Evolutionary conservation across 2,888 invertebrate genomes (phyloP).

Genomic region (Tetragonisca angustula): DNA sequence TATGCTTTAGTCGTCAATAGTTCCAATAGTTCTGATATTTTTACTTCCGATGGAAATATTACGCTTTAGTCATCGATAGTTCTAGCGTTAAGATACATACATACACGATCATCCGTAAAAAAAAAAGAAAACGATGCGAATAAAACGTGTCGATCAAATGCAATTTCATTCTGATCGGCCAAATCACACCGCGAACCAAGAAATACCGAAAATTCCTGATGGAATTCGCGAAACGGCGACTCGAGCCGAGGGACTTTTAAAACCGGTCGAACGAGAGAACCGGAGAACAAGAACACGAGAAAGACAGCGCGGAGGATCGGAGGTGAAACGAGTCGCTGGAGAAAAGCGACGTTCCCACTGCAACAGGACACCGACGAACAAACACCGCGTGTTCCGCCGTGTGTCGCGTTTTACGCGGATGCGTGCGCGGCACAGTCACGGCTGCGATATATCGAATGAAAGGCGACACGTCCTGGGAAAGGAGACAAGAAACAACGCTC

Average conservation of each 20-base stretch:
- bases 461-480: conserved; percentile 66
- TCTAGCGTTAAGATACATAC: no score
- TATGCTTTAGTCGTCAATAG: no score
- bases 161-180: no score
- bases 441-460: conserved; percentile 59
- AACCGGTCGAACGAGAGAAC: conserved; percentile 65
- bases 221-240: neutral
- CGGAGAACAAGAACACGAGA: conserved; percentile 52
- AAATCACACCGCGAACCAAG: no score
- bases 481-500: conserved; percentile 27
- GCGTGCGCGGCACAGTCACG: conserved; percentile 11
- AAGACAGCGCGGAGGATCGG: conserved; percentile 56
- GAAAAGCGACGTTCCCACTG: conserved; percentile 72
- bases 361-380: conserved; percentile 73
- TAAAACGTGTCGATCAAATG: no score
- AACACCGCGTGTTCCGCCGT: conserved; percentile 23
- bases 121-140: no score
- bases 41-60: no score
- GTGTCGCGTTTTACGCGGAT: conserved; percentile 45
- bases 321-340: conserved; percentile 62
- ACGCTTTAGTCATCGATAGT: no score
- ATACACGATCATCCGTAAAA: no score
- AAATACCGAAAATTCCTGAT: neutral
- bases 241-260: conserved; percentile 33
- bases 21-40: no score